Evolutionary conservation across 1,140 invertebrate species (phyloP), one percentile per base, ranked within the genome.

Genomic region (Drosophila grimshawi): DNA sequence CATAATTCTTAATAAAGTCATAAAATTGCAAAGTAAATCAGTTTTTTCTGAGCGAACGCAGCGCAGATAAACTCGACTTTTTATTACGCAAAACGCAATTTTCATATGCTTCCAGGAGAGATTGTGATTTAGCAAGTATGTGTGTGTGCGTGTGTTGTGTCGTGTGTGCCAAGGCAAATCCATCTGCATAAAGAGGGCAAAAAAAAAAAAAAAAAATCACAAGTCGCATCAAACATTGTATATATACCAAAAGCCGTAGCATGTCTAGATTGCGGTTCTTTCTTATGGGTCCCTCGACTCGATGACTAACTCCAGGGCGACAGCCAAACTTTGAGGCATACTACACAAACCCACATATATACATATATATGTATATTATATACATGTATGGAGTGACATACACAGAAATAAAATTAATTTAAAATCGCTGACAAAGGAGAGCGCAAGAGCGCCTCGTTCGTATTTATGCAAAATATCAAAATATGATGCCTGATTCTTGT

Each of bases 11-110:
- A 80, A 85, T 80, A 83, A 80, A 86, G 78, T 78, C 71, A 64
- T 81, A 85, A 81, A 78, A 86, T 86, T 74, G 65, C 69, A 68
- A 86, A 86, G 81, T 80, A 85, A 86, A 85, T 86, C 81, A 85
- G 78, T 80, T 80, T 65, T 65, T 82, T 73, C 66, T 76, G 60
- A 71, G 52, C 56, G 51, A 81, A 80, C 67, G 65, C 69, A 72
- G 56, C 62, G 62, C 66, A 68, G 69, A 86, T 85, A 81, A 86
- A 73, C 73, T 78, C 78, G 46, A 51, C 60, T 80, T 85, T 86
- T 85, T 80, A 81, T 80, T 80, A 85, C 74, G 35, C 67, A 71
- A 83, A 72, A 83, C 77, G 77, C 81, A 85, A 76, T 76, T 85
- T 76, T 86, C 81, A 81, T 80, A 78, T 80, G 77, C 49, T 80